These are phyloP conservation scores for Hartigia nigra DNA, from an alignment of 2,888 invertebrate genomes.

Conservation along the genomic window DNA sequence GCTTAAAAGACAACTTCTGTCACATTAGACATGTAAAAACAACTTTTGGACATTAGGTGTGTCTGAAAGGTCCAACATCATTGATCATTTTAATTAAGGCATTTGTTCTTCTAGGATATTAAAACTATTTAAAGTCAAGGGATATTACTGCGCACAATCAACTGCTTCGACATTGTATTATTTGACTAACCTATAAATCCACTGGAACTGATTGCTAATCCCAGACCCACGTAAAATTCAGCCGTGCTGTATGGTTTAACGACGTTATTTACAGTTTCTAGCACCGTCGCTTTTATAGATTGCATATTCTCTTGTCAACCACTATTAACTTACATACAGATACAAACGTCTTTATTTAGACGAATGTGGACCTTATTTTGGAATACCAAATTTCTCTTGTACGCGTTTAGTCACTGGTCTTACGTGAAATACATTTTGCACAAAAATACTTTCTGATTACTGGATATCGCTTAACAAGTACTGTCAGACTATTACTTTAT, in stretches of 20 bases:
- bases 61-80: not conserved
- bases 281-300: not conserved
- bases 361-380: not conserved
- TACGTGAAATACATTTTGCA: not conserved
- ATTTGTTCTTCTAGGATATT: not conserved
- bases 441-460: not conserved
- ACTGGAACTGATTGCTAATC: constrained; percentile 82
- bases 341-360: not conserved
- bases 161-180: constrained; percentile 19
- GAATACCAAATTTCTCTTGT: not conserved
- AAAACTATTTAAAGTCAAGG: not conserved
- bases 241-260: constrained; percentile 38
- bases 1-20: no score
- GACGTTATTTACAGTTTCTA: not conserved
- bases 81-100: not conserved
- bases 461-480: not conserved
- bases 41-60: no score
- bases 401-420: not conserved
- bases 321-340: not conserved
- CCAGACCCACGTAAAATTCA: constrained; percentile 79
- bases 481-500: not conserved
- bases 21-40: no score
- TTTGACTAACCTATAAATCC: constrained; percentile 78
- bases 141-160: not conserved
- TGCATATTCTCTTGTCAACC: not conserved